These are phyloP conservation scores for Anadara kagoshimensis DNA, from an alignment of 1,140 invertebrate species.

Conservation along the genomic window DNA sequence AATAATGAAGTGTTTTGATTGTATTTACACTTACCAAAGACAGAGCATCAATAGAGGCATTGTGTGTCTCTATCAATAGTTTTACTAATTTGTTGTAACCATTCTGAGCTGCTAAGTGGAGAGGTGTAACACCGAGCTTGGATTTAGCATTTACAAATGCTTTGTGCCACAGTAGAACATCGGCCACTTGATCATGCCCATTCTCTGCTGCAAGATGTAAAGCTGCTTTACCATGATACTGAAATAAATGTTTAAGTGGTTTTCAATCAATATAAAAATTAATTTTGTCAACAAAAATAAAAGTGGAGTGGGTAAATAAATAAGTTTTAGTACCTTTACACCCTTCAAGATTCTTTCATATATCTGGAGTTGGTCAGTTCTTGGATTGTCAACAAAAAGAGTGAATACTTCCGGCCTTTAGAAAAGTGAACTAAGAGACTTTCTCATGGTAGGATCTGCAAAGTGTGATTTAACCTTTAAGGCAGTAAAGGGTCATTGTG, in stretches of 20 bases:
- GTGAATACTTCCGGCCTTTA: too few species aligned
- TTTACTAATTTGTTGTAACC: conserved; percentile 79
- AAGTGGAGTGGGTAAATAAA: neutral
- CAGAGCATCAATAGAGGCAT: conserved; percentile 94
- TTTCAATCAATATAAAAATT: neutral
- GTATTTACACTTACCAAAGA: conserved; percentile 81
- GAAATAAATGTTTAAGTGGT: neutral
- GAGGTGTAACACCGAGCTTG: conserved; percentile 85
- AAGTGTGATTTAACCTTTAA: too few species aligned
- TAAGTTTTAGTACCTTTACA: neutral
- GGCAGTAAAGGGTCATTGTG: too few species aligned
- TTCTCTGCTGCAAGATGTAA: conserved; percentile 96
- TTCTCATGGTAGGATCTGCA: too few species aligned
- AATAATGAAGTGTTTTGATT: too few species aligned
- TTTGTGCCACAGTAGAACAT: conserved; percentile 95
- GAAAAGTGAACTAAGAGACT: too few species aligned
- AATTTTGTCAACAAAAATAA: neutral
- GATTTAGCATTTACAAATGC: conserved; percentile 94
- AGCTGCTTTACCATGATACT: conserved; percentile 85
- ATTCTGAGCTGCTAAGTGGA: conserved; percentile 90
- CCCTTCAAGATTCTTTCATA: neutral
- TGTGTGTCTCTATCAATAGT: conserved; percentile 91
- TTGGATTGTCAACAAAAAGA: too few species aligned
- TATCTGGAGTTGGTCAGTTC: neutral
- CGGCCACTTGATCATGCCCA: conserved; percentile 92